phyloP scores from a whole-genome alignment of 2,113 vertebrate genomes.

The Megaceryle maxima region DNA sequence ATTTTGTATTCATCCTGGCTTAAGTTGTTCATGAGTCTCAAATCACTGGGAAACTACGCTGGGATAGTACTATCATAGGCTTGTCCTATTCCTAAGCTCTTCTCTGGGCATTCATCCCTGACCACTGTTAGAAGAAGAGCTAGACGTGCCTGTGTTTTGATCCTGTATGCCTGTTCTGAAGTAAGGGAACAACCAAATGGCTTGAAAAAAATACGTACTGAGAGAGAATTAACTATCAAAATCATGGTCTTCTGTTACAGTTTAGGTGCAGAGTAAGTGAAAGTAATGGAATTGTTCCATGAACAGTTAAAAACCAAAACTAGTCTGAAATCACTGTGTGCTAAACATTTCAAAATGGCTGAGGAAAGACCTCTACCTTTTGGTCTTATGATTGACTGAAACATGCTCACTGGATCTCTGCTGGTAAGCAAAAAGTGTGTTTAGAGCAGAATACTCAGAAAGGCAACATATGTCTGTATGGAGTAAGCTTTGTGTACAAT shows the following conservation, averaged over 20 bases:
- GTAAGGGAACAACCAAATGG: not conserved
- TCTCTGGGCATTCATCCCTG: not conserved
- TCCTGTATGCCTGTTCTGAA: not conserved
- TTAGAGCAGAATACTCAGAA: not conserved
- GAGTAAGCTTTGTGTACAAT: not conserved
- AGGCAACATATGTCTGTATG: not conserved
- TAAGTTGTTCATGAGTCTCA: not conserved
- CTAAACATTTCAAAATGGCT: not conserved
- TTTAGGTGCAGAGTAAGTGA: not conserved
- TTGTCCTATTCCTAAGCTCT: not conserved
- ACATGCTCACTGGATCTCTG: not conserved
- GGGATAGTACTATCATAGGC: not conserved
- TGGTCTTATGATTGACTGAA: not conserved
- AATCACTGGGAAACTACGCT: not conserved
- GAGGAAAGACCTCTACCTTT: not conserved
- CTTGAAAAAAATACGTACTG: not conserved
- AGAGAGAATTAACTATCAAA: not conserved
- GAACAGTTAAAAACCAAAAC: not conserved
- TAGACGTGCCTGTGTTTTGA: not conserved
- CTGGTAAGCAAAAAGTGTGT: not conserved
- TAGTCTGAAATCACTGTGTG: not conserved
- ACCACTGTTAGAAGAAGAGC: not conserved
- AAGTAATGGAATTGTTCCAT: not conserved
- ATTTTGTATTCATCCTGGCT: not conserved
- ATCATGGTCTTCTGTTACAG: not conserved